Conservation (phyloP, 2,888 invertebrate genomes). For the Coecobrya sp. region DNA sequence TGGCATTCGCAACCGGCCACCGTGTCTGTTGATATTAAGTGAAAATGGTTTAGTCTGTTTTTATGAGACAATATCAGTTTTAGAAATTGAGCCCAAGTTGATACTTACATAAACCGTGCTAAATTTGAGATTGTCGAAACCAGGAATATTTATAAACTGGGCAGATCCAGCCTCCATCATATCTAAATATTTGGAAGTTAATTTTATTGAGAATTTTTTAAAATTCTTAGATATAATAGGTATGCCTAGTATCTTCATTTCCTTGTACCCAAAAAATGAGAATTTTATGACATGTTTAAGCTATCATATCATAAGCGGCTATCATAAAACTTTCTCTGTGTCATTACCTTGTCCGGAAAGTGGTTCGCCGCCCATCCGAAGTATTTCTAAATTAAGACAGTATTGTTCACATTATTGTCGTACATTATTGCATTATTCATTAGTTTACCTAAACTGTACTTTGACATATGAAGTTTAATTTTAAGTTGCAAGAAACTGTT, state of each 20-base stretch:
- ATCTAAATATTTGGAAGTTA: too few species aligned
- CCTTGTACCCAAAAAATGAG: too few species aligned
- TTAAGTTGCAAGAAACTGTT: neutral
- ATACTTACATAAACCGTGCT: constrained; percentile 24
- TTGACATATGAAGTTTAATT: constrained; percentile 54
- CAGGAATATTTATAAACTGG: constrained; percentile 27
- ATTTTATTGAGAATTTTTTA: neutral
- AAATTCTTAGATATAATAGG: too few species aligned
- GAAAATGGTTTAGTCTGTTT: neutral
- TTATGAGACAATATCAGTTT: too few species aligned
- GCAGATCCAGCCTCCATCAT: constrained; percentile 48
- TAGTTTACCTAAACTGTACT: neutral
- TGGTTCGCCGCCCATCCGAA: constrained; percentile 6
- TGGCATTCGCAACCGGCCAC: constrained; percentile 59
- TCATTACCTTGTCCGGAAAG: neutral
- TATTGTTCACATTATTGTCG: neutral
- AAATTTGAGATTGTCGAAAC: constrained; percentile 42
- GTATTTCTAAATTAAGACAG: neutral
- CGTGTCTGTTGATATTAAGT: neutral
- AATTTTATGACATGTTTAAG: too few species aligned
- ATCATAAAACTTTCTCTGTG: neutral
- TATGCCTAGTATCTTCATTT: neutral
- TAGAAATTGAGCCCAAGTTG: neutral
- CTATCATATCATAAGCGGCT: too few species aligned
- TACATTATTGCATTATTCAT: too few species aligned